These are phyloP conservation scores for Hydropsyche betteni DNA, from an alignment of 2,888 invertebrate genomes.

Conservation along the genomic window DNA sequence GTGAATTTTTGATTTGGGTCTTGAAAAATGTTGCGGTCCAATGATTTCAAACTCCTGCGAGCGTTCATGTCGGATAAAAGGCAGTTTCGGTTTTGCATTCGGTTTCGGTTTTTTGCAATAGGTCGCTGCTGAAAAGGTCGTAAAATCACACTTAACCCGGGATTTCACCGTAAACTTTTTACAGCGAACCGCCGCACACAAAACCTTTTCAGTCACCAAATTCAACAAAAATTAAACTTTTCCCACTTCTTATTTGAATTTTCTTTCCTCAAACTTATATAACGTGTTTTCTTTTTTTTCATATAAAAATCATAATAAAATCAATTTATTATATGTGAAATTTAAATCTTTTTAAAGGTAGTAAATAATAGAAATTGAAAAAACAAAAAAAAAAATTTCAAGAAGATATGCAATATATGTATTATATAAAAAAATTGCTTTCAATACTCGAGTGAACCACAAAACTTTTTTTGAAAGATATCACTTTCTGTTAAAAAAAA, in stretches of 20 bases:
- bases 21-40: not conserved
- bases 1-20: too few species aligned
- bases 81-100: constrained; percentile 22
- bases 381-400: too few species aligned
- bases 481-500: too few species aligned
- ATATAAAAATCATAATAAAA: too few species aligned
- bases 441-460: too few species aligned
- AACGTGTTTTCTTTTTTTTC: too few species aligned
- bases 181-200: not conserved
- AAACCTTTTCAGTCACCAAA: not conserved
- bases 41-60: not conserved
- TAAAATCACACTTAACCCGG: constrained; percentile 30
- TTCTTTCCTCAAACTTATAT: not conserved
- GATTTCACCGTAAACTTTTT: constrained; percentile 25
- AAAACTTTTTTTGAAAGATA: too few species aligned
- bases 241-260: not conserved
- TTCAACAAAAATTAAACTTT: constrained; percentile 6
- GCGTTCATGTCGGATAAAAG: not conserved
- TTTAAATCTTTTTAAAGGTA: too few species aligned
- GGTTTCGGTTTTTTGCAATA: constrained; percentile 22
- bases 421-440: too few species aligned
- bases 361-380: too few species aligned
- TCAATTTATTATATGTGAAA: too few species aligned
- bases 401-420: too few species aligned
- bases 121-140: constrained; percentile 15